Conservation (phyloP, 2,113 vertebrate genomes). For the Chamaetylas fuelleborni region DNA sequence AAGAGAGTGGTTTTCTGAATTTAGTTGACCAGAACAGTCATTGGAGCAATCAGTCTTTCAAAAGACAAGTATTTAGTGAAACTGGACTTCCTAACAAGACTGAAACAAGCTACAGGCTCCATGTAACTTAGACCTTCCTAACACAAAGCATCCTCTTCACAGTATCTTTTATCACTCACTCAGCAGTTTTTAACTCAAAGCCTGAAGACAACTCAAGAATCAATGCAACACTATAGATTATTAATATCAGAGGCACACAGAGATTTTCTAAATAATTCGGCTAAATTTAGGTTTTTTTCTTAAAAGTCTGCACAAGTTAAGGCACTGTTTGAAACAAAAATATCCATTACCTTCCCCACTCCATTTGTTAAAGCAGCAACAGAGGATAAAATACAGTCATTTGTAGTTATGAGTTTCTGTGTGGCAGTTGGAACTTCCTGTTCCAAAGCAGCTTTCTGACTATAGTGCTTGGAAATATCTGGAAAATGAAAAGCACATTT, state of each 20-base stretch:
- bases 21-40: background rate
- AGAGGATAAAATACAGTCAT: constrained; percentile 93
- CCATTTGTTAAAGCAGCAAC: constrained; percentile 84
- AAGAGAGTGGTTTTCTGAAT: constrained; percentile 19
- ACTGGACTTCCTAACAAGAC: background rate
- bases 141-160: background rate
- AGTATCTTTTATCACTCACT: background rate
- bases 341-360: constrained; percentile 84
- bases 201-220: background rate
- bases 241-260: background rate
- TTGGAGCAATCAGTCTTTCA: background rate
- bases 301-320: background rate
- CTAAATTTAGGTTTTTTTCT: background rate
- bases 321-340: background rate
- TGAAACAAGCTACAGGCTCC: background rate
- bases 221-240: background rate
- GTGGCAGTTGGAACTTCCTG: constrained; percentile 90
- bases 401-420: constrained; percentile 93
- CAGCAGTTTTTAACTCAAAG: background rate
- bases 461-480: constrained; percentile 95
- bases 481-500: background rate
- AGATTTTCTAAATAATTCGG: background rate
- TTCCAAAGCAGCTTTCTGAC: constrained; percentile 89
- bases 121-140: background rate
- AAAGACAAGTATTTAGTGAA: background rate